These are phyloP conservation scores for Semicossyphus pulcher DNA, from an alignment of 2,113 vertebrate species.

Conservation along the genomic window DNA sequence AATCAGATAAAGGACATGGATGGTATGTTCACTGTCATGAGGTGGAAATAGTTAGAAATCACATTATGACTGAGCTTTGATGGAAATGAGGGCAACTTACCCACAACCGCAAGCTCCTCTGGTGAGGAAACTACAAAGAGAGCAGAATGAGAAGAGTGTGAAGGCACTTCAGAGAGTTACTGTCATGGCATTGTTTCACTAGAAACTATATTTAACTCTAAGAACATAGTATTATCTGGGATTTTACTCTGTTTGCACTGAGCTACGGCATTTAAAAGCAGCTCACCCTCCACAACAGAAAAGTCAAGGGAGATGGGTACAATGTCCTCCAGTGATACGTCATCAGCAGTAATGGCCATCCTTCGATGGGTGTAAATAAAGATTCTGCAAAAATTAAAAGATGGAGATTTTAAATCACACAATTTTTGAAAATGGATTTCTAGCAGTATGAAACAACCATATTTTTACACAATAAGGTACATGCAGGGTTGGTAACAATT, in stretches of 20 bases:
- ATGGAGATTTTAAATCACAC: neutral
- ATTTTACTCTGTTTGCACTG: neutral
- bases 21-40: neutral
- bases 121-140: constrained; percentile 78
- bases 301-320: constrained; percentile 88
- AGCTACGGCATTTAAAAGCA: neutral
- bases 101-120: constrained; percentile 83
- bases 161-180: neutral
- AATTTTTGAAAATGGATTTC: too few relatives aligned
- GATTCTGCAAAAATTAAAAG: constrained; percentile 80
- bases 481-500: neutral
- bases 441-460: too few relatives aligned
- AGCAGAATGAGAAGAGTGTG: constrained; percentile 16
- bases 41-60: neutral
- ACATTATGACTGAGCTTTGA: neutral
- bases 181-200: neutral
- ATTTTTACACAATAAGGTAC: neutral
- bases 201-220: neutral
- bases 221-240: neutral
- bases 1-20: neutral
- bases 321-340: constrained; percentile 89
- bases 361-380: constrained; percentile 90
- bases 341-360: constrained; percentile 93
- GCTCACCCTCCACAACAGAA: constrained; percentile 89
- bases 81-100: constrained; percentile 66